These are phyloP conservation scores for Habrosyne pyritoides DNA, from an alignment of 2,888 invertebrate genomes.

Conservation along the genomic window DNA sequence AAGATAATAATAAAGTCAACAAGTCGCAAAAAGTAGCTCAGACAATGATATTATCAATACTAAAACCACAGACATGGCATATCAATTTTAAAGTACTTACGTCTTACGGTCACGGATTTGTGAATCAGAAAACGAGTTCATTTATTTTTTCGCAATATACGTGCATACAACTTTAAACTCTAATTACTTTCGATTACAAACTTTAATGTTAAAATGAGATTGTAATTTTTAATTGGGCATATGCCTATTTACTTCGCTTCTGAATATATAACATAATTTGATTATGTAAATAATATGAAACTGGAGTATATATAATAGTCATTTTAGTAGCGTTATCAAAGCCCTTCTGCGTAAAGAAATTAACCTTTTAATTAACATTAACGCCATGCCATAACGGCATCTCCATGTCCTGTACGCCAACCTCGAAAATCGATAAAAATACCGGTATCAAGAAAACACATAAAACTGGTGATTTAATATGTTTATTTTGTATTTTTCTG, in stretches of 20 bases:
- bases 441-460: too few species aligned
- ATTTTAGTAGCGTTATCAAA: too few species aligned
- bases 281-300: background rate
- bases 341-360: too few species aligned
- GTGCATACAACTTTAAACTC: background rate
- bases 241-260: background rate
- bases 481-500: too few species aligned
- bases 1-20: background rate
- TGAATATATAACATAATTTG: background rate
- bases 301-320: too few species aligned
- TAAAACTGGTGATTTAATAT: too few species aligned
- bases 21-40: slow-evolving; percentile 14
- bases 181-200: slow-evolving; percentile 4
- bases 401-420: too few species aligned
- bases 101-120: slow-evolving; percentile 16
- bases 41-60: slow-evolving; percentile 18
- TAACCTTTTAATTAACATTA: too few species aligned
- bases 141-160: slow-evolving; percentile 1
- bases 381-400: too few species aligned
- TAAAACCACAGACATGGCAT: slow-evolving; percentile 14
- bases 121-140: slow-evolving; percentile 11
- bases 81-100: slow-evolving; percentile 15
- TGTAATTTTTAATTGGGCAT: background rate
- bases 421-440: too few species aligned
- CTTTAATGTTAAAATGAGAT: background rate